Evolutionary conservation across 2,797 vertebrate species (phyloP).

Genomic region (Myotis planiceps): DNA sequence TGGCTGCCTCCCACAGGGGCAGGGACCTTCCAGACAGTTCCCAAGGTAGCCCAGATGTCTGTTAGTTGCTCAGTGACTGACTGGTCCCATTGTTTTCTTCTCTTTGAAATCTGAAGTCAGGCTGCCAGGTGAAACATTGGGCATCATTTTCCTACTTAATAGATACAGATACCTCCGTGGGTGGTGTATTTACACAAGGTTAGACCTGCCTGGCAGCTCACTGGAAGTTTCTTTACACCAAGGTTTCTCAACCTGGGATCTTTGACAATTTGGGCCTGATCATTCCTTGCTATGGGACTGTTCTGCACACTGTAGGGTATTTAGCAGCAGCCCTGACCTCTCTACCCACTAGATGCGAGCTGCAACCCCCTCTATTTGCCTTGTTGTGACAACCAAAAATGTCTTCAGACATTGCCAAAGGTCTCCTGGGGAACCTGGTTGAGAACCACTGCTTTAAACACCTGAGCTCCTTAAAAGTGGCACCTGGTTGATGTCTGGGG

Average conservation of each 20-base stretch:
- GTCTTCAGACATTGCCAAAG: neutral
- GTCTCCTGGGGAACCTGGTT: neutral
- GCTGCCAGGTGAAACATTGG: neutral
- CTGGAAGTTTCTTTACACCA: neutral
- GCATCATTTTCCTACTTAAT: neutral
- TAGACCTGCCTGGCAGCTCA: neutral
- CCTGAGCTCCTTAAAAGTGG: neutral
- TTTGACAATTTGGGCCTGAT: neutral
- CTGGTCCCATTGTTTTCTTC: slow-evolving; percentile 17
- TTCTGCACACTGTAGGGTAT: neutral
- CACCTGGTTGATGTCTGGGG: neutral
- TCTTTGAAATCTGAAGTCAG: slow-evolving; percentile 33
- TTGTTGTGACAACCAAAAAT: neutral
- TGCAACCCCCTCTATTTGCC: neutral
- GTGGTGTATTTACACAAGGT: neutral
- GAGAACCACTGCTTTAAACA: neutral
- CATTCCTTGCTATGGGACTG: accelerated
- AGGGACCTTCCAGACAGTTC: no score
- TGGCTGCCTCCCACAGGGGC: neutral
- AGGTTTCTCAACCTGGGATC: neutral
- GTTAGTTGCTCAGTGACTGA: neutral
- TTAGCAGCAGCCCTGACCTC: neutral
- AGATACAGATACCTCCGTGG: neutral
- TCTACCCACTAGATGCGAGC: neutral
- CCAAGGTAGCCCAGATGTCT: neutral